These are phyloP conservation scores for Drosophila malerkotliana DNA, from an alignment of 1,140 invertebrate genomes.

Conservation along the genomic window DNA sequence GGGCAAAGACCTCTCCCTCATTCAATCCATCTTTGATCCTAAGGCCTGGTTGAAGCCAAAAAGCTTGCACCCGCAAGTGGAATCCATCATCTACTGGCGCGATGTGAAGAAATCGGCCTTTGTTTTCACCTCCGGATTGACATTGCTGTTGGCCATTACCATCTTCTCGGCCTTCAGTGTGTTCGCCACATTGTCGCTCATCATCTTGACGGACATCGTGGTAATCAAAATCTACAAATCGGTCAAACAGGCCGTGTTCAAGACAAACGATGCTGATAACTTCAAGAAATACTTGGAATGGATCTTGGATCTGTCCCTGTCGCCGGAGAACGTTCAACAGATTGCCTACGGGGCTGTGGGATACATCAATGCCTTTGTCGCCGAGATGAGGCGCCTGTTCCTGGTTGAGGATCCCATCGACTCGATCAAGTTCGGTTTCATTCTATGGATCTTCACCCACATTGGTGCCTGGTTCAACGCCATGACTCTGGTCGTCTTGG, in stretches of 20 bases:
- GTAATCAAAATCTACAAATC: conserved; percentile 98
- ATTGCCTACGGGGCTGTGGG: conserved; percentile 92
- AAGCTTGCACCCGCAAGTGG: conserved; percentile 86
- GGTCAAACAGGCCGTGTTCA: conserved; percentile 97
- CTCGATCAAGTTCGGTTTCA: conserved; percentile 96
- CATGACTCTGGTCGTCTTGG: conserved; percentile 97
- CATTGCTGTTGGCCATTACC: conserved; percentile 94
- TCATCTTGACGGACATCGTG: conserved; percentile 92
- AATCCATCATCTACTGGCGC: conserved; percentile 98
- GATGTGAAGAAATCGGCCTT: conserved; percentile 96
- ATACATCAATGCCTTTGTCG: conserved; percentile 91
- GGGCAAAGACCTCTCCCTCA: no score
- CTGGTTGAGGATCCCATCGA: conserved; percentile 98
- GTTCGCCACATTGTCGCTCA: conserved; percentile 94
- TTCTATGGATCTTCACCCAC: conserved; percentile 97
- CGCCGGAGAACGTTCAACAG: conserved; percentile 94
- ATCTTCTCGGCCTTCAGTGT: conserved; percentile 98
- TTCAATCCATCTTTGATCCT: no score
- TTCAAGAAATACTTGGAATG: conserved; percentile 94
- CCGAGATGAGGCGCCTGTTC: conserved; percentile 95
- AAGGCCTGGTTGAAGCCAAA: no score
- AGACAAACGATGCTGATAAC: conserved; percentile 97
- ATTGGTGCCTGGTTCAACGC: conserved; percentile 99
- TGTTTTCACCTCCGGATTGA: conserved; percentile 94
- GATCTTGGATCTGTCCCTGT: conserved; percentile 92